These are phyloP conservation scores for Metacarcinus magister DNA, from an alignment of 2,888 invertebrate species.

Conservation along the genomic window DNA sequence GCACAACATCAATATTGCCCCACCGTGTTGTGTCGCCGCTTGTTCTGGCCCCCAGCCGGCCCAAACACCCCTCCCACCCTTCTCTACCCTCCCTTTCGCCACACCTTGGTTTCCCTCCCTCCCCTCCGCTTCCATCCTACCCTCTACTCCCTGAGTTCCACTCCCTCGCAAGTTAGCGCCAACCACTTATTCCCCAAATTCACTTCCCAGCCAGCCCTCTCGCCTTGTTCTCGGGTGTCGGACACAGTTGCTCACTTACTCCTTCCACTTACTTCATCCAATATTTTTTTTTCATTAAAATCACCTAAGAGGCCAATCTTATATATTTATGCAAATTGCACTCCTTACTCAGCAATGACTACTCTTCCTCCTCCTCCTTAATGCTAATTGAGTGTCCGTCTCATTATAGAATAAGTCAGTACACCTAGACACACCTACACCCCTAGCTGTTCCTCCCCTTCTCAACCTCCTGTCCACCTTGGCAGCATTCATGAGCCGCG, in stretches of 20 bases:
- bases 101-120: background rate
- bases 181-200: constrained; percentile 8
- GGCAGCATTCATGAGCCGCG: background rate
- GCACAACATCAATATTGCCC: constrained; percentile 61
- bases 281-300: background rate
- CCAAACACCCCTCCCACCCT: constrained; percentile 1
- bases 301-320: background rate
- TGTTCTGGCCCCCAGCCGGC: background rate
- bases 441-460: background rate
- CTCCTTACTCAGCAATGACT: background rate
- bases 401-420: background rate
- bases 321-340: background rate
- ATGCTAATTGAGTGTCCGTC: background rate
- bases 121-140: background rate
- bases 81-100: constrained; percentile 31
- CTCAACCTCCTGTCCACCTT: background rate
- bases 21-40: constrained; percentile 57
- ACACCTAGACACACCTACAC: background rate
- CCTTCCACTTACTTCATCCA: background rate
- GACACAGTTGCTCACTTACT: background rate
- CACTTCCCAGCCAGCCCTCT: background rate
- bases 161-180: background rate
- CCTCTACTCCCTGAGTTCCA: background rate
- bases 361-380: background rate
- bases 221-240: background rate